Evolutionary conservation across 2,797 vertebrate genomes (phyloP).

Genomic region (Gadopsis marmoratus): DNA sequence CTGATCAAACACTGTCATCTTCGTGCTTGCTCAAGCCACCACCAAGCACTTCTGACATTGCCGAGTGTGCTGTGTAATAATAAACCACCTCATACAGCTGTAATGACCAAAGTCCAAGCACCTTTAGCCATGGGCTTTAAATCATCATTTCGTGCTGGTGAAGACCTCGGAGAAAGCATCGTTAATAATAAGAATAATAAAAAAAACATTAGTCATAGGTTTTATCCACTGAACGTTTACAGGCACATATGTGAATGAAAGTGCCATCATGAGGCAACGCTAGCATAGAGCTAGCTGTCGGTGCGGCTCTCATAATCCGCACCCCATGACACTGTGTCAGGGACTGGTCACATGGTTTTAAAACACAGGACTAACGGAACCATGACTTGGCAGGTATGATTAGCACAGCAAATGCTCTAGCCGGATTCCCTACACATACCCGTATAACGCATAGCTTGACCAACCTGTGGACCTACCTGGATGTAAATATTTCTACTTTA

Average conservation of each 20-base stretch:
- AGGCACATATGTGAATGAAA: neutral
- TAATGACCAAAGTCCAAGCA: conserved; percentile 70
- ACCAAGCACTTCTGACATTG: conserved; percentile 24
- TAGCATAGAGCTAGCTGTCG: conserved; percentile 46
- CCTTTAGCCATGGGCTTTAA: conserved; percentile 15
- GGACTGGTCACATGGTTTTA: conserved; percentile 85
- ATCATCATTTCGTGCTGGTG: neutral
- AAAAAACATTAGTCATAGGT: no score
- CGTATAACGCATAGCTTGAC: neutral
- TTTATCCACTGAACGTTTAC: neutral
- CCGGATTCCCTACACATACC: conserved; percentile 20
- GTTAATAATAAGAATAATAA: neutral
- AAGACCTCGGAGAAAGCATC: neutral
- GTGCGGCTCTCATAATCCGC: conserved; percentile 82
- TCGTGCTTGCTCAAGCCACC: conserved; percentile 10
- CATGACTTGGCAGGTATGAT: conserved; percentile 81
- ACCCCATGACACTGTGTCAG: conserved; percentile 87
- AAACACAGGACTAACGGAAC: conserved; percentile 79
- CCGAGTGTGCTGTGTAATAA: conserved; percentile 46
- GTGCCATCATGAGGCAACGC: conserved; percentile 23
- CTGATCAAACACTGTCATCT: conserved; percentile 12
- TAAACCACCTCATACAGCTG: conserved; percentile 53
- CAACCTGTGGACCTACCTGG: neutral
- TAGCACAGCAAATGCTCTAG: conserved; percentile 49
- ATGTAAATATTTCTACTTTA: neutral